These are phyloP conservation scores for Graptemys geographica DNA, from an alignment of 2,797 vertebrate genomes.

Conservation along the genomic window DNA sequence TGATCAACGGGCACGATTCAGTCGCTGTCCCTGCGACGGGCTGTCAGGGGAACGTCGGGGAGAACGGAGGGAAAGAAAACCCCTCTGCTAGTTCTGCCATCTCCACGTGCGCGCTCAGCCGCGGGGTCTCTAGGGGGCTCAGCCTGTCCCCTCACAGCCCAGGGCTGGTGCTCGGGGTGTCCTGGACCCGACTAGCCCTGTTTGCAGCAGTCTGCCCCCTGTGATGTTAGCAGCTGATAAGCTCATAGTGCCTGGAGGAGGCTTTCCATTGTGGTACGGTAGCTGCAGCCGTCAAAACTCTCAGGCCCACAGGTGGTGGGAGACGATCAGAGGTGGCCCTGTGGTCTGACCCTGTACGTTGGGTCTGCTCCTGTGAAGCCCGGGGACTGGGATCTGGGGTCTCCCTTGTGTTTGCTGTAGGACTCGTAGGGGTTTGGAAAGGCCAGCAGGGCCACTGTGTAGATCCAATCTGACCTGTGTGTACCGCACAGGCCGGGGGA, in stretches of 20 bases:
- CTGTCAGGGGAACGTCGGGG: background rate
- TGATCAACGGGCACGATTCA: too few relatives aligned
- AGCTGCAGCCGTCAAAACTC: too few relatives aligned
- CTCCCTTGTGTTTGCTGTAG: background rate
- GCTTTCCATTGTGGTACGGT: too few relatives aligned
- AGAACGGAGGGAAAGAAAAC: background rate
- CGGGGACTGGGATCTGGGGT: background rate
- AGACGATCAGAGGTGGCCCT: fast-evolving
- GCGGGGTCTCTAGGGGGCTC: background rate
- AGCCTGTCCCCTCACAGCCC: background rate
- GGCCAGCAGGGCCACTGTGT: fast-evolving
- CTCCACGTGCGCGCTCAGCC: background rate
- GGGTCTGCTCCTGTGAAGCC: background rate
- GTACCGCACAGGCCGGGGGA: background rate
- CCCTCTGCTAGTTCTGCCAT: fast-evolving
- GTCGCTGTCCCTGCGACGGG: too few relatives aligned
- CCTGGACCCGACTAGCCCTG: background rate
- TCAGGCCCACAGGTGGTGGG: background rate
- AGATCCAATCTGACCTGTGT: background rate
- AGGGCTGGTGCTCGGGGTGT: background rate
- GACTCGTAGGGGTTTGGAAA: background rate
- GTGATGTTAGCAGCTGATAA: background rate
- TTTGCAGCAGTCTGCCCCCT: background rate
- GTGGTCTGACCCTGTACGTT: too few relatives aligned
- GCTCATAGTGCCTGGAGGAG: too few relatives aligned